Percentiles rank a stretch among this genome's conserved stretches.
phyloP scores from a whole-genome alignment of 2,888 invertebrate genomes.

The Agrochola litura region DNA sequence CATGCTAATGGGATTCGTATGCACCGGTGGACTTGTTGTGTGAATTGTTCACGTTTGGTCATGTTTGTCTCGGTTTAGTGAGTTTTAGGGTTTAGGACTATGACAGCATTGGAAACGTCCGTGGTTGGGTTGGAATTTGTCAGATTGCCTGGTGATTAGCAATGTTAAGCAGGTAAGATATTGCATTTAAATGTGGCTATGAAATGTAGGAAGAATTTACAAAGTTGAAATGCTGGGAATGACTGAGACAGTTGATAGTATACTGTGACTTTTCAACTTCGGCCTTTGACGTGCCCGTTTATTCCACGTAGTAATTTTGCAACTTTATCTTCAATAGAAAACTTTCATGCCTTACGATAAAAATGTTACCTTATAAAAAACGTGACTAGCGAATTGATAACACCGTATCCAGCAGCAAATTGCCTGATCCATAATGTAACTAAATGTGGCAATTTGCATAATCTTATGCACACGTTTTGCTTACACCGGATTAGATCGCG shows the following conservation, averaged over 20 bases:
- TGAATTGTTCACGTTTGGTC: constrained; percentile 51
- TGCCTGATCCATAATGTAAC: constrained; percentile 13
- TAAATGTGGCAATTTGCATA: constrained; percentile 30
- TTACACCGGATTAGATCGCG: constrained; percentile 25
- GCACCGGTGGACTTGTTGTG: constrained; percentile 61
- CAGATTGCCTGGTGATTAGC: background rate
- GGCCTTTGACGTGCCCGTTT: background rate
- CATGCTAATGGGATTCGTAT: constrained; percentile 81
- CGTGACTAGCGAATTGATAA: constrained; percentile 46
- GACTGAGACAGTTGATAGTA: background rate
- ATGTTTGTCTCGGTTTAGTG: constrained; percentile 8
- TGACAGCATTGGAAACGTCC: background rate
- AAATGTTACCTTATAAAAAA: constrained; percentile 20
- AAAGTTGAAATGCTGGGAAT: background rate
- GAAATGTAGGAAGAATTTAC: background rate
- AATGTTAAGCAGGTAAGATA: background rate
- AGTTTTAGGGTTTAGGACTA: constrained; percentile 13
- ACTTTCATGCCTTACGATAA: constrained; percentile 17
- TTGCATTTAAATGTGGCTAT: background rate
- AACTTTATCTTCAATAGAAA: constrained; percentile 33
- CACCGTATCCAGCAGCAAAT: constrained; percentile 24
- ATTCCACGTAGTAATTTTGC: constrained; percentile 2
- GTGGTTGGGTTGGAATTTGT: background rate
- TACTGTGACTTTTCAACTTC: background rate
- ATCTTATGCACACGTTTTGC: constrained; percentile 23